These are phyloP conservation scores for Rhea pennata DNA, from an alignment of 2,113 vertebrate species.

Conservation along the genomic window DNA sequence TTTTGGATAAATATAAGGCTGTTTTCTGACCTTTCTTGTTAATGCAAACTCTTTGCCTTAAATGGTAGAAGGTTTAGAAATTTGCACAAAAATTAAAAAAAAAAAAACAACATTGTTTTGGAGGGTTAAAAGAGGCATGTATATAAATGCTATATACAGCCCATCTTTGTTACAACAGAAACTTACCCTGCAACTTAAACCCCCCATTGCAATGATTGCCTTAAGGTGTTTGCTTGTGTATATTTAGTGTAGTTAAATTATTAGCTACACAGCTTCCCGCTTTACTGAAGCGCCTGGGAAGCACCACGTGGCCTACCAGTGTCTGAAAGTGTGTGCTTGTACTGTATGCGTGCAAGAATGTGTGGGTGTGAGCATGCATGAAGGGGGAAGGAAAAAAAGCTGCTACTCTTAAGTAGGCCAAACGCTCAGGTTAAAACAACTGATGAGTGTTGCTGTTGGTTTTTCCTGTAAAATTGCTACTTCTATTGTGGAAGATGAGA, in stretches of 20 bases:
- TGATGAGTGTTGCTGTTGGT: conserved; percentile 68
- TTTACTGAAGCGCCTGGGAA: conserved; percentile 71
- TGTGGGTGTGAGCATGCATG: conserved; percentile 65
- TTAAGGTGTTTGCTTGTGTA: conserved; percentile 84
- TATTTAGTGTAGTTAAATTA: conserved; percentile 69
- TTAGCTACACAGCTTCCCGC: conserved; percentile 72
- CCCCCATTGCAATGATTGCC: conserved; percentile 83
- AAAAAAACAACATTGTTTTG: conserved; percentile 68
- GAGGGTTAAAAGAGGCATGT: conserved; percentile 77
- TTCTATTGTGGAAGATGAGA: conserved; percentile 68
- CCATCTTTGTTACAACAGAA: conserved; percentile 50
- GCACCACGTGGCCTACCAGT: conserved; percentile 79
- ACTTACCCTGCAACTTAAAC: conserved; percentile 60
- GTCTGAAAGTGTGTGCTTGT: conserved; percentile 45
- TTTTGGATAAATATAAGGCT: conserved; percentile 66
- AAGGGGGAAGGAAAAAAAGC: conserved; percentile 49
- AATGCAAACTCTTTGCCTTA: conserved; percentile 77
- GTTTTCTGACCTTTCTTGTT: conserved; percentile 72
- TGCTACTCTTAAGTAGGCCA: conserved; percentile 73
- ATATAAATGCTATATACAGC: background rate
- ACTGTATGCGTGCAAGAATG: background rate
- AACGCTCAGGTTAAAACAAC: conserved; percentile 78
- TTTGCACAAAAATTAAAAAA: conserved; percentile 82
- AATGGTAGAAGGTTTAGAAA: conserved; percentile 78
- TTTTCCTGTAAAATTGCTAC: conserved; percentile 60